Evolutionary conservation across 2,797 vertebrate genomes (phyloP), one percentile per base, ranked within the genome.

Genomic region (Sebastes nivosus): DNA sequence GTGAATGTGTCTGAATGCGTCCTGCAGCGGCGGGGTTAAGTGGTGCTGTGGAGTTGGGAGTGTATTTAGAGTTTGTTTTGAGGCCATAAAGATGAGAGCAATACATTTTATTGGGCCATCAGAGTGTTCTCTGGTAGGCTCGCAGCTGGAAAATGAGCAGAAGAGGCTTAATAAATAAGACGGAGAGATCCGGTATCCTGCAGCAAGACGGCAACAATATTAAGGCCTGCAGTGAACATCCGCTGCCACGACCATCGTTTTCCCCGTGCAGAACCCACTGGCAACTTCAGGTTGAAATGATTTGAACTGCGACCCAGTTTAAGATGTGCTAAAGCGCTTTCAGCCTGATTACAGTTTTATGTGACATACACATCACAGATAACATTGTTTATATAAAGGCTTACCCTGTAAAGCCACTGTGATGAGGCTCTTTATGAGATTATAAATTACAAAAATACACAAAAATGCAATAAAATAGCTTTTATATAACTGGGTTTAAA

Each of bases 81-180:
- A 82, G 70, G 70, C 75, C 66, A 69, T 90, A 86, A 82, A 79
- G 79, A 85, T 87, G 52, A 72, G 83, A 1, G 42, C 16, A 46
- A 46, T 42, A 38, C 24, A 34, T 81, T 76, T 88, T 81, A 86
- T 75, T 42, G 75, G 52, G 18, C 55, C 64, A 66, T 81, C 65
- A 27, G 24, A 67, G 42, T 22, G 59, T 54, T 78, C 50, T 27
- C 30, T 24, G 30, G 20, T 8, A 18, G 65, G 63, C 57, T 13
- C 61, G 61, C 81, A 75, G 80, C 71, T 79, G 81, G 79, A 75
- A 72, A 82, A 79, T 46, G 68, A 85, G 67, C 30, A 25, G 63
- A 67, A 67, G 3, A 14, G 20, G 2, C 8, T 3, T 32, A 77
- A 80, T 81, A 83, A 77, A 81, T 64, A 42, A 80, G 16, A 64